Evolutionary conservation across 2,797 vertebrate genomes (phyloP).

Genomic region (Uromys caudimaculatus): DNA sequence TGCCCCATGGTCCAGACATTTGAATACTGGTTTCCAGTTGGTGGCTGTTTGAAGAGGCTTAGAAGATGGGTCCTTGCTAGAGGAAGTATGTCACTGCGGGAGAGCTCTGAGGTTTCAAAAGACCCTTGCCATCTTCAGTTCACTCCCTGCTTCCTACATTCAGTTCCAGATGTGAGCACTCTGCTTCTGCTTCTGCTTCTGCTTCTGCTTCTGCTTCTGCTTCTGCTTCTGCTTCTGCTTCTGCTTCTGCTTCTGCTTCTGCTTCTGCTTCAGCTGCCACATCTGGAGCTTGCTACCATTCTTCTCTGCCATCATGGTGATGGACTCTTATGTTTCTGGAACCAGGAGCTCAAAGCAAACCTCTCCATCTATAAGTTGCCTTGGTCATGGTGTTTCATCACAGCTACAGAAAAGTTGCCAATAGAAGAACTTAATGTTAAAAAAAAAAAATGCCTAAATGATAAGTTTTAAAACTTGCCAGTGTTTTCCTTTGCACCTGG

Average conservation of each 20-base stretch:
- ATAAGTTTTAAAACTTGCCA: not conserved
- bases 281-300: not conserved
- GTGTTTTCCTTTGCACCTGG: not conserved
- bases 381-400: not conserved
- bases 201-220: not conserved
- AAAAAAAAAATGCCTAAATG: not conserved
- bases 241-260: not conserved
- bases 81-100: not conserved
- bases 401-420: not conserved
- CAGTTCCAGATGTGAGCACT: not conserved
- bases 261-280: not conserved
- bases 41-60: not conserved
- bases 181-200: not conserved
- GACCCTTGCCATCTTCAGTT: not conserved
- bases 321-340: not conserved
- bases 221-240: not conserved
- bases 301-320: not conserved
- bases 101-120: not conserved
- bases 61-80: not conserved
- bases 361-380: not conserved
- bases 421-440: not conserved
- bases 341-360: not conserved
- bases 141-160: not conserved
- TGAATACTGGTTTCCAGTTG: not conserved
- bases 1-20: not conserved